These are phyloP conservation scores for Lanius collurio DNA, from an alignment of 2,113 vertebrate genomes.

Conservation along the genomic window DNA sequence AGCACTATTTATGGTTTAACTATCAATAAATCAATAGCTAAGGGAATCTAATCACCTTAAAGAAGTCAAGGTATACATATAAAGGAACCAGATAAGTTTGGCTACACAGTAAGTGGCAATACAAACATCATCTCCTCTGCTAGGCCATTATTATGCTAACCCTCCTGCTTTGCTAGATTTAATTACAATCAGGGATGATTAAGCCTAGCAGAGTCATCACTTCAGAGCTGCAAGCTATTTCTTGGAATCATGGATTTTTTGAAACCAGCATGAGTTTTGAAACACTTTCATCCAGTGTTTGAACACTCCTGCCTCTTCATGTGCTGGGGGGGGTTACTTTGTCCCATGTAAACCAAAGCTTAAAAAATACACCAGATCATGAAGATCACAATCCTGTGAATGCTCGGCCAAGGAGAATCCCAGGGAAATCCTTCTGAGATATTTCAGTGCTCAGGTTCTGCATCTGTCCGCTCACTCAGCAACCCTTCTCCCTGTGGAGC, in stretches of 20 bases:
- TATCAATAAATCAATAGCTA: slow-evolving; percentile 45
- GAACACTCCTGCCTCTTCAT: neutral
- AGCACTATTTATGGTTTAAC: slow-evolving; percentile 55
- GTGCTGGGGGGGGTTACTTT: neutral
- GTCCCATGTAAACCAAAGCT: fast-evolving
- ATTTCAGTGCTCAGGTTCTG: neutral
- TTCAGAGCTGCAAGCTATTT: neutral
- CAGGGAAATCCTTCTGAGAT: neutral
- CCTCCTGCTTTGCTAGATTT: neutral
- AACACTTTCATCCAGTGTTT: neutral
- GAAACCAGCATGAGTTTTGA: neutral
- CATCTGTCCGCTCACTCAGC: fast-evolving
- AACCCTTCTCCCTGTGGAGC: fast-evolving
- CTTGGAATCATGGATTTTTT: neutral
- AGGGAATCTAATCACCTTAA: slow-evolving; percentile 50
- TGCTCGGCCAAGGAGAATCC: neutral
- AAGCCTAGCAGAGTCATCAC: neutral
- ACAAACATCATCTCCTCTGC: neutral
- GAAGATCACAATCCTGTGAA: neutral
- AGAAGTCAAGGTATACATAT: neutral
- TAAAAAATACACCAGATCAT: neutral
- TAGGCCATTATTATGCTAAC: neutral
- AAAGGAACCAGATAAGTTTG: neutral
- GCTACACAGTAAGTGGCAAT: neutral
- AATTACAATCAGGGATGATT: neutral